Evolutionary conservation across 1,140 invertebrate genomes (phyloP).

Genomic region (Platorchestia sp.): DNA sequence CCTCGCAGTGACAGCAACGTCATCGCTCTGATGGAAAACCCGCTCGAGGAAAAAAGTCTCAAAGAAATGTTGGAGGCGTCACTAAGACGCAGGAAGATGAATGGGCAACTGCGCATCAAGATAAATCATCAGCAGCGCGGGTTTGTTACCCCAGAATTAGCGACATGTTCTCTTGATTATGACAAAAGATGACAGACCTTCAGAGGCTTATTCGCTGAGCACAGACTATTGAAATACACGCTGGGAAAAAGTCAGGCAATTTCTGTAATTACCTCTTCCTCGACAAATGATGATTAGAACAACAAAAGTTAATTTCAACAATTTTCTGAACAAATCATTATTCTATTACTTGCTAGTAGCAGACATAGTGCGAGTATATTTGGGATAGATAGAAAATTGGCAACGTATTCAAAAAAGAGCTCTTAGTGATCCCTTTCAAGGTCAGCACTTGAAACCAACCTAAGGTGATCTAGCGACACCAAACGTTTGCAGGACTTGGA

Average conservation of each 20-base stretch:
- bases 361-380: too few relatives aligned
- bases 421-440: too few relatives aligned
- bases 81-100: not conserved
- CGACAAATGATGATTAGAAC: not conserved
- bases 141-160: not conserved
- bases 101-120: not conserved
- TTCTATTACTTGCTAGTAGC: too few relatives aligned
- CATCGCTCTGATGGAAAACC: conserved; percentile 34
- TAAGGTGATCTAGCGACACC: too few relatives aligned
- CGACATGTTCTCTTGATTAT: not conserved
- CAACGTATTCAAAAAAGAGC: too few relatives aligned
- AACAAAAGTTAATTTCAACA: too few relatives aligned
- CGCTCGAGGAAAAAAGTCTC: not conserved
- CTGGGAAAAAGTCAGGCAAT: not conserved
- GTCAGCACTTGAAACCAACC: too few relatives aligned
- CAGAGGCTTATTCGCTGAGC: not conserved
- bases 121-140: not conserved
- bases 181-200: conserved; percentile 1
- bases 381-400: too few relatives aligned
- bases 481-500: too few relatives aligned
- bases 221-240: not conserved
- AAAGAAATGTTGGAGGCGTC: conserved; percentile 15
- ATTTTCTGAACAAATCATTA: too few relatives aligned
- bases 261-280: not conserved
- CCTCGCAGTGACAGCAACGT: conserved; percentile 1